Base-by-base conservation (phyloP, 2,888 invertebrate genomes). In the Lingula anatina region DNA sequence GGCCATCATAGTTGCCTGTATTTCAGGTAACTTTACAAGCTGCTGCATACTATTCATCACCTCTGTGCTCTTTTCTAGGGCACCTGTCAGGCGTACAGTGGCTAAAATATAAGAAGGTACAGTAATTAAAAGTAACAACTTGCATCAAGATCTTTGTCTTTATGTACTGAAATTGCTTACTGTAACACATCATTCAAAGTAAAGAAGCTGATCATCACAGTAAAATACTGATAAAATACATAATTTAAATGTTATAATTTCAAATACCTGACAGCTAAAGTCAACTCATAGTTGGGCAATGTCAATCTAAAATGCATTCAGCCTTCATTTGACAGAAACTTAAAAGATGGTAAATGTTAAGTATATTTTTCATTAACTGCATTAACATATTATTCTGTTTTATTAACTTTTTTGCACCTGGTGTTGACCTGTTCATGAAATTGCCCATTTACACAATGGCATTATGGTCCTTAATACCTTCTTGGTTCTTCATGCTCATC, bases 31-130 rank as follows among this genome's bases (percentile, higher is more conserved):
- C 60, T 89, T 85, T 2, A 97, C 81, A 5, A 99, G 80, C 4
- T 86, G 84, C 71, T 96, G 95, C 95, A 99, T 97, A 1, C 91
- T 89, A 79, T 90, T 89, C 97, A 99, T 97, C 0, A 99, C 96
- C 82, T 96, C 95, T 2, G 96, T 94, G 26, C 96, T 96, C 74
- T 94, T 94, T 67, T 90, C 85, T 44, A 99, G 78, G 1, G 94
- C 86, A 5, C 96, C 96, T 25, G 95, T 91, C 12, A 96, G 88
- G 63, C 94, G 83, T 56, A 97, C 80, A 9, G 93, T 92, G n/a
- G 95, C 95, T 90, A 58, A 24, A 62, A 53, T 26, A 23, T 49
- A 31, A 23, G 35, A 47, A 48, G 9, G 9, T 7, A 25, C 5
- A 49, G 5, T 24, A 9, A 48, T 26, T 44, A 15, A 44, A n/a